Base-by-base conservation (phyloP, 2,888 invertebrate genomes). In the Stenodema calcarata region DNA sequence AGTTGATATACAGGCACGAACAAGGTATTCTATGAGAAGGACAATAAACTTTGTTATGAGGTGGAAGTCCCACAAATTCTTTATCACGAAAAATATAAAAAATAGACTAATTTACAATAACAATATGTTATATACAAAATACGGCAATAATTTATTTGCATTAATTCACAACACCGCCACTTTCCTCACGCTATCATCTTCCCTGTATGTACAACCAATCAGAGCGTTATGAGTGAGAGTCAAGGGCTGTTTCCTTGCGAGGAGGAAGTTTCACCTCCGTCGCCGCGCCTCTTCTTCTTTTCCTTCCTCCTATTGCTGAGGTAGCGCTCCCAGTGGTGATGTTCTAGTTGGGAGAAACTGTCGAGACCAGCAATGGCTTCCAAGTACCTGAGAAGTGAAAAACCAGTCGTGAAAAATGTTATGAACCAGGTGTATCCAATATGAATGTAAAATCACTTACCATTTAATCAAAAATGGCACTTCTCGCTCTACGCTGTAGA, bases 241-340 rank as follows among this genome's bases (percentile, higher is more conserved):
- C 76, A 76, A 75, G 85, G 85, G 50, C 73, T 73, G 73, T 73
- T 73, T 16, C 86, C 79, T 69, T 79, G 78, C 3, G 78, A 86
- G 14, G 86, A 86, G 11, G 81, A 80, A 23, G 69, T 41, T 16
- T 86, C 86, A 18, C 73, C 75, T 23, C 50, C 70, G 18, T 87
- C 87, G 4, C 62, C 79, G 62, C 50, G 84, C 41, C 86, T 70
- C 76, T 87, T 87, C 73, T 78, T 87, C 35, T 87, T 87, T 42
- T 88, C 87, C 18, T 88, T 88, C 69, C 88, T 78, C 7, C 86
- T 30, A 41, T 84, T 83, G 50, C 86, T 88, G n/a, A 90, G 81
- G 88, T 95, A 96, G 90, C 94, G 95, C 91, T 98, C 97, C 99
- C 99, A 99, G 90, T 96, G 95, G 90, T 94, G 95, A 91, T 99